Percentiles rank a stretch among this genome's conserved stretches.
Evolutionary conservation across 2,888 invertebrate species (phyloP).

Genomic region (Aphidius colemani): DNA sequence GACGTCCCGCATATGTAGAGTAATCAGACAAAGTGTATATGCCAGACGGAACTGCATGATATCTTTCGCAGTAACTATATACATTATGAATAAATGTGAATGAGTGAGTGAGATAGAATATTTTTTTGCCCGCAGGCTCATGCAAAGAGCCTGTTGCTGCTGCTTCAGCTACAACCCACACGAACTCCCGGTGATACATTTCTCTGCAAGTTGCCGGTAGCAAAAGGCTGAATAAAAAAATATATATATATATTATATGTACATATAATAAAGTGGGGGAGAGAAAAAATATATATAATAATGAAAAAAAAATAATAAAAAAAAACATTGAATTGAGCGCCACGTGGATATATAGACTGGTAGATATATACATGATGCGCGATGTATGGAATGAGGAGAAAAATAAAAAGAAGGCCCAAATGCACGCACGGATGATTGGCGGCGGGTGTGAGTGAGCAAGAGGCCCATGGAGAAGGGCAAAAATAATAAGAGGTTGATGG

Average conservation of each 20-base stretch:
- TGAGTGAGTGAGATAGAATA: too few species aligned
- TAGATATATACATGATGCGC: slow-evolving; percentile 8
- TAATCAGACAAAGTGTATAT: too few species aligned
- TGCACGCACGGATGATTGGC: background rate
- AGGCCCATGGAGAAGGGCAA: slow-evolving; percentile 31
- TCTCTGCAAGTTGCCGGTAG: background rate
- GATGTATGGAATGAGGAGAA: slow-evolving; percentile 12
- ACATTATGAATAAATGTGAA: too few species aligned
- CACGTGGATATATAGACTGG: slow-evolving; percentile 18
- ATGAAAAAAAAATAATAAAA: background rate
- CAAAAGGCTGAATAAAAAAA: background rate
- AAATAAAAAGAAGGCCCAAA: background rate
- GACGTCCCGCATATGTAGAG: too few species aligned
- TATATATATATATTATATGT: too few species aligned
- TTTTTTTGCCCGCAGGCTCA: background rate
- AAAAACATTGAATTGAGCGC: slow-evolving; percentile 20
- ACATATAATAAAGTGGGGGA: too few species aligned
- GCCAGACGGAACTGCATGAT: too few species aligned
- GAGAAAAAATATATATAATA: background rate
- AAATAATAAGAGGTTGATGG: slow-evolving; percentile 27
- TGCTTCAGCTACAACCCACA: background rate
- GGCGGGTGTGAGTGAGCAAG: background rate
- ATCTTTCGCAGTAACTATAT: too few species aligned
- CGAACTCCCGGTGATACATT: background rate
- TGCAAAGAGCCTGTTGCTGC: background rate